Base-by-base conservation (phyloP, 64 coral and sea anemone genomes). In the Acropora tenuis region DNA sequence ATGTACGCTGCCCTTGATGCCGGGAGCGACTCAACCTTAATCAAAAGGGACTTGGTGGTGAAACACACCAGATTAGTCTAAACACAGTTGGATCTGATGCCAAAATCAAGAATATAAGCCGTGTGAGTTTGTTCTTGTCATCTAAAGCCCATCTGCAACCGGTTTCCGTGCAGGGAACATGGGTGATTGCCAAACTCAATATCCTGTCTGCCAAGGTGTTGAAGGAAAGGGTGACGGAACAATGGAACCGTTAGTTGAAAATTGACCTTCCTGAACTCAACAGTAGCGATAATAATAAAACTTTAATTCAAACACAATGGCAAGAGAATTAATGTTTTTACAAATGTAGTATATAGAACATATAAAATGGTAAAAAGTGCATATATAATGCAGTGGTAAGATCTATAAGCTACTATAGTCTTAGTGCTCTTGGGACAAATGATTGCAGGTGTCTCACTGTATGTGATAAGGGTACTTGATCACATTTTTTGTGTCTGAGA, bases 111-210 rank as follows among this genome's bases (percentile, higher is more conserved):
- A 79, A 68, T 40, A 17, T 80, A 43, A 4, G 43, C 41, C 43
- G 58, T 19, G 76, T 90, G 5, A 65, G 45, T 43, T 80, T 90
- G 18, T 8, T 41, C 47, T 15, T 90, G 40, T 66, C 52, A 15
- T 79, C 76, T 47, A 76, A 89, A 78, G 75, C 41, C 19, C 50
- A 89, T 4, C 55, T 75, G 43, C 52, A 89, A 10, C 74, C 20
- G 1, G 17, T 89, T 42, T 46, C 17, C 9, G 75, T 89, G 42
- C 6, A 60, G 13, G 87, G 69, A 79, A 75, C 87, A 42, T 89
- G 87, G 87, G 75, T 89, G 6, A 76, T 89, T 10, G 41, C 65
- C 87, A 89, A 89, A 44, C 48, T 88, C 40, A 88, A 55, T 77
- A 8, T 89, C n/a, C 87, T 76, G 45, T 46, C 58, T 19, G 42